Percentiles rank a stretch among this genome's conserved stretches.
Evolutionary conservation across 2,113 vertebrate species (phyloP).

Genomic region (Telmatochromis bifrenatus): DNA sequence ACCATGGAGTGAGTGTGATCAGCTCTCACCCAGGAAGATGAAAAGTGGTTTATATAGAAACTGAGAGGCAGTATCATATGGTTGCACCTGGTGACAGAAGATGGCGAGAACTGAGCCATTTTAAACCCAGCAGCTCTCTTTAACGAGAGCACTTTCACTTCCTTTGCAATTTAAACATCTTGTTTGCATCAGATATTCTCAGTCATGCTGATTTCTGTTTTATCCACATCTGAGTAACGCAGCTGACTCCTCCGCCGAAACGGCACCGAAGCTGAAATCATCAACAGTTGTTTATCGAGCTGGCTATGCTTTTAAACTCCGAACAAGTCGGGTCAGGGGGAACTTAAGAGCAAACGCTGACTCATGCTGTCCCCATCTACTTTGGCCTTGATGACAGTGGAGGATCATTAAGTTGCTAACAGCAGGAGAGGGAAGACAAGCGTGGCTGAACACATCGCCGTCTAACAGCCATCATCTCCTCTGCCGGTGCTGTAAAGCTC

Average conservation of each 20-base stretch:
- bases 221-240: neutral
- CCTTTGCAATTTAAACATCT: neutral
- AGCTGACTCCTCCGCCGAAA: neutral
- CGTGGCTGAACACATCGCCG: constrained; percentile 1
- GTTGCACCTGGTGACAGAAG: constrained; percentile 59
- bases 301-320: neutral
- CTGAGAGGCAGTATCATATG: constrained; percentile 68
- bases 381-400: constrained; percentile 13
- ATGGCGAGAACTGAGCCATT: constrained; percentile 45
- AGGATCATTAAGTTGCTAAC: constrained; percentile 39
- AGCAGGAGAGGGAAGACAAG: constrained; percentile 5
- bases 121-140: constrained; percentile 34
- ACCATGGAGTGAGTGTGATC: constrained; percentile 60
- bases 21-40: constrained; percentile 62
- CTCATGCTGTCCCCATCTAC: constrained; percentile 4
- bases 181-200: constrained; percentile 7
- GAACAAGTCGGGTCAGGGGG: neutral
- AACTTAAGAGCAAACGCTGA: constrained; percentile 2
- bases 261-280: neutral
- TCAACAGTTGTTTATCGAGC: neutral
- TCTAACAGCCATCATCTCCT: constrained; percentile 9
- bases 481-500: neutral
- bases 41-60: constrained; percentile 68
- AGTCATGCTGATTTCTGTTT: neutral
- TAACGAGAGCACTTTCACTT: constrained; percentile 1